Percentiles rank a stretch among this genome's conserved stretches.
These are phyloP conservation scores for Apamea epomidion DNA, from an alignment of 2,888 invertebrate genomes.

Conservation along the genomic window DNA sequence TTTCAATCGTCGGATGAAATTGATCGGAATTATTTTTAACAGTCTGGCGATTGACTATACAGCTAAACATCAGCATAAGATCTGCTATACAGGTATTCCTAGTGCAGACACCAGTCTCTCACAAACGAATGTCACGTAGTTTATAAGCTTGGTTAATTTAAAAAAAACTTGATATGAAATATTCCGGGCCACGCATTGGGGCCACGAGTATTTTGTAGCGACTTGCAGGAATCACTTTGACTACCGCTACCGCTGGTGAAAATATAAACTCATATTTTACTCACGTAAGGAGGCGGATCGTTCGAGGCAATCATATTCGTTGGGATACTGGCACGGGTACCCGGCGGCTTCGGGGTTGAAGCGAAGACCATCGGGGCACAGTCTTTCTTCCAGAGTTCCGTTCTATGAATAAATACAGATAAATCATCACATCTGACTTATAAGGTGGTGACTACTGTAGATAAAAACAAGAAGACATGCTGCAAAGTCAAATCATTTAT, in stretches of 20 bases:
- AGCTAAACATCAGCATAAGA: too few relatives aligned
- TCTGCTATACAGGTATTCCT: too few relatives aligned
- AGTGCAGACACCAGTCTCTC: not conserved
- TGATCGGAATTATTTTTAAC: not conserved
- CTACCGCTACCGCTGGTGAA: not conserved
- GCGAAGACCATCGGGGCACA: conserved; percentile 95
- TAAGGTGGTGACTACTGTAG: not conserved
- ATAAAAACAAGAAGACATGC: not conserved
- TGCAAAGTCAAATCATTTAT: not conserved
- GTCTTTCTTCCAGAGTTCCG: conserved; percentile 93
- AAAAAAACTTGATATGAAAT: not conserved
- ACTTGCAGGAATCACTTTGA: not conserved
- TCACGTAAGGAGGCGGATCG: conserved; percentile 92
- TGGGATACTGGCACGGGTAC: conserved; percentile 96
- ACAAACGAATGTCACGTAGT: not conserved
- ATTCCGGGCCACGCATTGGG: too few relatives aligned
- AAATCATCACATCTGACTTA: not conserved
- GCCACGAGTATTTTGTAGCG: not conserved
- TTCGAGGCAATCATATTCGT: conserved; percentile 94
- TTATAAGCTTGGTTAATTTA: not conserved
- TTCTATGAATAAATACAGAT: conserved; percentile 83
- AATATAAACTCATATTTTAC: conserved; percentile 70
- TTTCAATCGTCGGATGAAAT: not conserved
- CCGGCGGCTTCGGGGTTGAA: conserved; percentile 93
- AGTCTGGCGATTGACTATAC: not conserved